Percentiles rank a stretch among this genome's conserved stretches.
Conservation (phyloP, 2,888 invertebrate genomes). For the Andrena chrysosceles region DNA sequence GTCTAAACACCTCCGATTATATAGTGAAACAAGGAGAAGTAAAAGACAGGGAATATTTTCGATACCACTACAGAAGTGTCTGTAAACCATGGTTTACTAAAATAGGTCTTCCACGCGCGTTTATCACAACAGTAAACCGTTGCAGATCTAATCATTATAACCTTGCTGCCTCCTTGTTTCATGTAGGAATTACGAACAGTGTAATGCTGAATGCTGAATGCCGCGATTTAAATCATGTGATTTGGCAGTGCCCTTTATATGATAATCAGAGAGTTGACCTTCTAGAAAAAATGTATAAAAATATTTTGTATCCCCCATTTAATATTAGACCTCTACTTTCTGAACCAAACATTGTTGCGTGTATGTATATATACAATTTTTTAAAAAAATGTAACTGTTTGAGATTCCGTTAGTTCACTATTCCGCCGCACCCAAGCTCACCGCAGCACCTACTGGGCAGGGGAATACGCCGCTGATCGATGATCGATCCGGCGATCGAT, state of each 20-base stretch:
- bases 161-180: background rate
- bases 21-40: background rate
- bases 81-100: conserved; percentile 9
- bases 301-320: background rate
- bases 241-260: conserved; percentile 3
- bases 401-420: too few species aligned
- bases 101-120: background rate
- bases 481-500: too few species aligned
- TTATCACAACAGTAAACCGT: background rate
- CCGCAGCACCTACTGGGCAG: too few species aligned
- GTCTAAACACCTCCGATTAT: background rate
- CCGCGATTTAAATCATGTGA: background rate
- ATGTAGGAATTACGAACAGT: background rate
- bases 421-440: too few species aligned
- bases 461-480: too few species aligned
- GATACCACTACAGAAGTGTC: background rate
- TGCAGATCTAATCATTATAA: background rate
- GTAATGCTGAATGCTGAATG: background rate
- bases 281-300: background rate
- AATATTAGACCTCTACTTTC: background rate
- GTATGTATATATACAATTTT: background rate
- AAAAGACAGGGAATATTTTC: background rate
- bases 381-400: conserved; percentile 1
- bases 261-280: background rate
- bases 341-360: background rate